Base-by-base conservation (phyloP, 2,888 invertebrate genomes). In the Adineta ricciae region DNA sequence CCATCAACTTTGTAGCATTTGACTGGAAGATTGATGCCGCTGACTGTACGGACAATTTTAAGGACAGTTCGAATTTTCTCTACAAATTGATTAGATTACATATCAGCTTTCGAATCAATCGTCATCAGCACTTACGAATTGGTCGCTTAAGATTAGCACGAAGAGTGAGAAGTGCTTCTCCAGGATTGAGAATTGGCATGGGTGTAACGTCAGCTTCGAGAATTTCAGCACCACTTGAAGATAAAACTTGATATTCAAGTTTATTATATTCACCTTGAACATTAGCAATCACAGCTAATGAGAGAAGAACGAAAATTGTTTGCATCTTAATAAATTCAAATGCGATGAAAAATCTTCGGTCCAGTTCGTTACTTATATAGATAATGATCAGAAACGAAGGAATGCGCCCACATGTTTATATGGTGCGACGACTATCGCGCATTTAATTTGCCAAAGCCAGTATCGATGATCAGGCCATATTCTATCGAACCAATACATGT, bases 121-220 rank as follows among this genome's bases (percentile, higher is more conserved):
- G n/a, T n/a, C n/a, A n/a, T n/a, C n/a, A n/a, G n/a, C n/a, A n/a
- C n/a, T n/a, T n/a, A n/a, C n/a, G n/a, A 19, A 83, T 83, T 2
- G 85, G 83, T 85, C 85, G 83, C 49, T 52, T 83, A 50, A 85
- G 78, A 52, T 83, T n/a, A 21, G 85, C 83, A 21, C 24, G 27
- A 78, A 85, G 83, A 36, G 82, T 85, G 21, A 85, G 52, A 73
- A 72, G 24, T 52, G 78, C 54, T 27, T 41, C 41, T 24, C 85
- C 85, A 24, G 85, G 85, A 83, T 85, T 64, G 24, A 85, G 27
- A 38, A 85, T 85, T 83, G 85, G 85, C 64, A 85, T 85, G 24
- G 85, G 85, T 24, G 41, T 73, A 50, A 83, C 21, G 0, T 83
- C 83, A n/a, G 27, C 27, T 19, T 14, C 19, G 5, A 16, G 1